Evolutionary conservation across 2,888 invertebrate species (phyloP).

Genomic region (Eupithecia subumbrata): DNA sequence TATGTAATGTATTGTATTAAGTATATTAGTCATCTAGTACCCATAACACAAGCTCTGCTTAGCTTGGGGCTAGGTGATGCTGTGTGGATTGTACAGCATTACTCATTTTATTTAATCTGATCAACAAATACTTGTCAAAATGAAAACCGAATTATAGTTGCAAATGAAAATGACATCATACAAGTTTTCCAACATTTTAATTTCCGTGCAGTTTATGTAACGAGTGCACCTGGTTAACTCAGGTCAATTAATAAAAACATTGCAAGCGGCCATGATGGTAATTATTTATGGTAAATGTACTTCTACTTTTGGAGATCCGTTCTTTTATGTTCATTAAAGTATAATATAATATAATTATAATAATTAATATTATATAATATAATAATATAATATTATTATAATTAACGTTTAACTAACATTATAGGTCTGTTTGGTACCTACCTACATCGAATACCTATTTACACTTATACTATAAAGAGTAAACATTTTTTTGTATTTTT

Average conservation of each 20-base stretch:
- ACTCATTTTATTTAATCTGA: background rate
- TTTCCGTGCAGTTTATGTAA: constrained; percentile 26
- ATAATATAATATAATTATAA: too few species aligned
- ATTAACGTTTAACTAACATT: background rate
- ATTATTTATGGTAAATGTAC: constrained; percentile 20
- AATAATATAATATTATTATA: too few species aligned
- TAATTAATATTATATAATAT: too few species aligned
- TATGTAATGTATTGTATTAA: too few species aligned
- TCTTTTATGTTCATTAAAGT: background rate
- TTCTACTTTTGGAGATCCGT: constrained; percentile 17
- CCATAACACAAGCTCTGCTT: too few species aligned
- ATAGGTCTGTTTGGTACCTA: too few species aligned
- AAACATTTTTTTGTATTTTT: too few species aligned
- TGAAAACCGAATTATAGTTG: background rate
- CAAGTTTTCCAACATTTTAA: constrained; percentile 22
- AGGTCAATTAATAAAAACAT: constrained; percentile 32
- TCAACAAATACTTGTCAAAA: background rate
- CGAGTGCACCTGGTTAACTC: constrained; percentile 27
- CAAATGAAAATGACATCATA: background rate
- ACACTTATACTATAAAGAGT: too few species aligned
- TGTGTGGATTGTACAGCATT: too few species aligned
- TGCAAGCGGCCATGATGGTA: constrained; percentile 25
- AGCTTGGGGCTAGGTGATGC: too few species aligned
- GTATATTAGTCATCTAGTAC: too few species aligned
- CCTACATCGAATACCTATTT: too few species aligned